A percentile compares a stretch with the other conserved stretches of the same genome.
These are phyloP conservation scores for Silurus glanis DNA, from an alignment of 2,113 vertebrate species.

Conservation along the genomic window DNA sequence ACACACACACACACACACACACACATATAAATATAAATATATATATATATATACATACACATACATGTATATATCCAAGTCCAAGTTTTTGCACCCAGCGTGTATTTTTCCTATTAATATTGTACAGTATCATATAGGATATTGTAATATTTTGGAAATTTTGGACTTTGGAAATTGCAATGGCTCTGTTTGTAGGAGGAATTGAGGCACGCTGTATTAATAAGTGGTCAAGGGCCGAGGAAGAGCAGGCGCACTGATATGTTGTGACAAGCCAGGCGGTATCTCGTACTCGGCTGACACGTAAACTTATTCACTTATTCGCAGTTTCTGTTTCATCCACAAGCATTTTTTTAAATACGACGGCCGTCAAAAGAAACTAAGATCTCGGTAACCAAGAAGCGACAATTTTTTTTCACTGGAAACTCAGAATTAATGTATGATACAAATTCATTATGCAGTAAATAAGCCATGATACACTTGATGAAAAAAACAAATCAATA, in stretches of 20 bases:
- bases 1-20: no score
- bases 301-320: not conserved
- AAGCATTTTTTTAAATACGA: not conserved
- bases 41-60: no score
- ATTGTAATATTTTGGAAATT: no score
- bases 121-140: not conserved
- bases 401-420: not conserved
- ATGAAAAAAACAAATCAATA: not conserved
- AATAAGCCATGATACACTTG: not conserved
- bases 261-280: slow-evolving; percentile 23
- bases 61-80: no score
- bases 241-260: slow-evolving; percentile 20
- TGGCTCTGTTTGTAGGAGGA: not conserved
- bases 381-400: not conserved
- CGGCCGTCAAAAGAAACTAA: not conserved
- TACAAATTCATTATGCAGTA: no score
- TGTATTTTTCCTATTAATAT: not conserved
- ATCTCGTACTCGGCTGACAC: not conserved
- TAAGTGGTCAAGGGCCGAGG: slow-evolving; percentile 6
- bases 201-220: not conserved
- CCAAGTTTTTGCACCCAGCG: not conserved
- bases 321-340: not conserved
- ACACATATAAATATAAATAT: no score
- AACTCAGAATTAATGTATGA: no score
- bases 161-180: no score